Base-by-base conservation (phyloP, 2,797 vertebrate genomes). In the Poliocrania exsul region DNA sequence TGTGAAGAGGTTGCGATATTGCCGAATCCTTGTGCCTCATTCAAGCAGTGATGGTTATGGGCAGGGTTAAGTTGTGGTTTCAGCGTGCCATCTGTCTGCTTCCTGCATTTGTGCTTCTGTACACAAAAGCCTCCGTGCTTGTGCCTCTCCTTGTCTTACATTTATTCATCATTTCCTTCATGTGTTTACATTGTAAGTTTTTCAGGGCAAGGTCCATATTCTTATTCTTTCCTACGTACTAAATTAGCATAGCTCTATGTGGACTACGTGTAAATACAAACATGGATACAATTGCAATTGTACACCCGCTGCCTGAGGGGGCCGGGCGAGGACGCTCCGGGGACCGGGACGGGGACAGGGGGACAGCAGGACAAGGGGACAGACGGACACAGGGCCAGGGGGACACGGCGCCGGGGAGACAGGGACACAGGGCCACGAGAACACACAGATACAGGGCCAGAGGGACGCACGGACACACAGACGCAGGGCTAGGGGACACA, bases 1-100 rank as follows among this genome's bases (percentile, higher is more conserved):
- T 51, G 50, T 82, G 25, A 17, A 8, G 46, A 50, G 25, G 25
- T 5, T 0, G 2, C 0, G 2, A 4, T 16, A 8, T 5, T 72
- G 72, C 31, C 31, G 2, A 40, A 23, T 51, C 44, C 10, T 24
- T 12, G 28, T 57, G 71, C 19, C 24, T 38, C 38, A 38, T 38
- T 38, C 38, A 38, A 38, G 13, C 38, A 38, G 38, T 6, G 35
- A 11, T 46, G 58, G 18, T 50, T 75, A 9, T 21, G 47, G 61
- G 33, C 72, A 69, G 17, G 20, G 2, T 5, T 46, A 73, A n/a
- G 17, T 42, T 54, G 74, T 16, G 78, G 58, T 35, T 88, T 92
- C 31, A 75, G 42, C 11, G 40, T 90, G 58, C 62, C 69, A 35
- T 64, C 56, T 66, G 40, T 44, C 58, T 50, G 1, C 78, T 86